A percentile compares a stretch with the other conserved stretches of the same genome.
Evolutionary conservation across 1,140 invertebrate species (phyloP).

Genomic region (Panulirus ornatus): DNA sequence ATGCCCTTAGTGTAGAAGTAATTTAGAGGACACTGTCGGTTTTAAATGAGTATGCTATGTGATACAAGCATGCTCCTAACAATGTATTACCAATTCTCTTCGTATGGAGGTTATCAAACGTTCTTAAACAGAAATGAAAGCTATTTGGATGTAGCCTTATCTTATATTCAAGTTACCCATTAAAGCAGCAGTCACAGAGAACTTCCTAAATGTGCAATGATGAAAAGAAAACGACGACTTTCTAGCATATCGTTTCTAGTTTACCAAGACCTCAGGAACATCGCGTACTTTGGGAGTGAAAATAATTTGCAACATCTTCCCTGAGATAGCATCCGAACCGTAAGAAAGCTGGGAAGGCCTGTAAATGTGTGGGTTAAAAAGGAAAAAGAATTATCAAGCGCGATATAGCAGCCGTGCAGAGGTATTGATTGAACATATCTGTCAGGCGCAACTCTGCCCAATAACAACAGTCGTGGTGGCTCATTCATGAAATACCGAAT

Average conservation of each 20-base stretch:
- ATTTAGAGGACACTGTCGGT: too few relatives aligned
- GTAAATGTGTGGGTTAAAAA: not conserved
- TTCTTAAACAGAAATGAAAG: too few relatives aligned
- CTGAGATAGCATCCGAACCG: not conserved
- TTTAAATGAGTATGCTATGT: too few relatives aligned
- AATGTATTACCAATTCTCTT: too few relatives aligned
- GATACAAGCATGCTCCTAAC: too few relatives aligned
- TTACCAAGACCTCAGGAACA: not conserved
- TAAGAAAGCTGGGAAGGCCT: not conserved
- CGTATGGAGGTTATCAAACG: too few relatives aligned
- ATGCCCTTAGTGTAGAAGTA: too few relatives aligned
- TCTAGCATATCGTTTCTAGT: not conserved
- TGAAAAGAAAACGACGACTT: conserved; percentile 14
- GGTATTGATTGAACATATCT: conserved; percentile 67
- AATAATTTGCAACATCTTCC: not conserved
- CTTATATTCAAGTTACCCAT: not conserved
- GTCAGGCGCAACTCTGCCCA: conserved; percentile 55
- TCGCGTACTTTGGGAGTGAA: not conserved
- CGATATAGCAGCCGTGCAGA: conserved; percentile 37
- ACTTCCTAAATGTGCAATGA: not conserved
- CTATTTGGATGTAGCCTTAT: too few relatives aligned
- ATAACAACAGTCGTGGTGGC: conserved; percentile 63
- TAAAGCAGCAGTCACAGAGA: not conserved
- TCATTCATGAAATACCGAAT: conserved; percentile 66
- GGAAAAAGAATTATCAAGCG: conserved; percentile 9